Conservation (phyloP, 2,797 vertebrate species). For the Phalloptychus januarius region DNA sequence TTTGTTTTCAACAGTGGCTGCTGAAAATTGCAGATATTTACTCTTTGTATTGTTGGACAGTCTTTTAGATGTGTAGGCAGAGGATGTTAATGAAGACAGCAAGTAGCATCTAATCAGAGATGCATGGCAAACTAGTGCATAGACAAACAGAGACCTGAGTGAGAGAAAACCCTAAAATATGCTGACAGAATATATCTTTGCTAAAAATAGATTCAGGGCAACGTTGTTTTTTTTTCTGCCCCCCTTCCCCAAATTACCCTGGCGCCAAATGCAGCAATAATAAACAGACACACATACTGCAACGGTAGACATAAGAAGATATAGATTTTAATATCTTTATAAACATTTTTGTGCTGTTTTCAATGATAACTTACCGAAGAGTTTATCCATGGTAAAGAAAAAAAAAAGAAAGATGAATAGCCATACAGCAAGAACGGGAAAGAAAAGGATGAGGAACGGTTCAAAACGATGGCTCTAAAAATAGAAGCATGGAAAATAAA, state of each 20-base stretch:
- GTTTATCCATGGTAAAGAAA: conserved; percentile 68
- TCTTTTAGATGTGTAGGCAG: conserved; percentile 1
- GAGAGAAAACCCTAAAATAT: conserved; percentile 36
- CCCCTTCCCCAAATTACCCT: conserved; percentile 4
- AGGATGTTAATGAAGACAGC: conserved; percentile 26
- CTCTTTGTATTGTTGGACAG: conserved; percentile 19
- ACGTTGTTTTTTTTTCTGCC: conserved; percentile 5
- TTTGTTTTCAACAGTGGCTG: not conserved
- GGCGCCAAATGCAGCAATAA: conserved; percentile 35
- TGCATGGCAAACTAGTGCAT: conserved; percentile 48
- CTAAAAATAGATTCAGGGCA: conserved; percentile 54
- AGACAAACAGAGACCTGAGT: conserved; percentile 34
- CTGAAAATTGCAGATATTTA: conserved; percentile 8
- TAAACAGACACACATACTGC: conserved; percentile 69
- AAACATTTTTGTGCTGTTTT: conserved; percentile 86
- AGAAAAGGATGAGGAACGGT: conserved; percentile 62
- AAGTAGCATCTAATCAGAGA: conserved; percentile 53
- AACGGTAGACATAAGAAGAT: conserved; percentile 90
- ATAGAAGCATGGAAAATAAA: conserved; percentile 72
- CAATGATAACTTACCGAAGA: conserved; percentile 80
- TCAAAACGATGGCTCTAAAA: conserved; percentile 62
- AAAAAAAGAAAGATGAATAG: conserved; percentile 61
- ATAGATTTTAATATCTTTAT: conserved; percentile 93
- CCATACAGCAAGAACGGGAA: conserved; percentile 55
- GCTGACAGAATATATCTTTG: conserved; percentile 59